These are phyloP conservation scores for Selene dorsalis DNA, from an alignment of 2,797 vertebrate genomes.

Conservation along the genomic window DNA sequence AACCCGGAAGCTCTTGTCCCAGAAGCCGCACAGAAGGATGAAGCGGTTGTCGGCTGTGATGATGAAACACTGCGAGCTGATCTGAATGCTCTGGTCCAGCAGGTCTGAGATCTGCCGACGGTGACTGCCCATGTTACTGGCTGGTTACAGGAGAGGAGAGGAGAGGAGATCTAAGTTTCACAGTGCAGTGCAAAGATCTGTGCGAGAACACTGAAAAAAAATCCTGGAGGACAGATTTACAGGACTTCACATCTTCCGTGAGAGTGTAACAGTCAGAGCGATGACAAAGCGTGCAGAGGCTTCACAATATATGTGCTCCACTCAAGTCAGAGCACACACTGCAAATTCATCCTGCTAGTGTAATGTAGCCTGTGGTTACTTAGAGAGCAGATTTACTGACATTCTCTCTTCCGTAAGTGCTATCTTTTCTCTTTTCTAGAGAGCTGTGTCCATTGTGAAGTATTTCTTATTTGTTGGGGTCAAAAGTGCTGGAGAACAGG, in stretches of 20 bases:
- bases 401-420: conserved; percentile 44
- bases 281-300: conserved; percentile 27
- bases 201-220: conserved; percentile 70
- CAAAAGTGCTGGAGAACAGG: conserved; percentile 59
- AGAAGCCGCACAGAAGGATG: conserved; percentile 97
- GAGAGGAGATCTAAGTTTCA: conserved; percentile 27
- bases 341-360: conserved; percentile 53
- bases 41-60: conserved; percentile 96
- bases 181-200: conserved; percentile 56
- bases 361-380: conserved; percentile 29
- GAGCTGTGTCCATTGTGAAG: conserved; percentile 40
- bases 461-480: conserved; percentile 56
- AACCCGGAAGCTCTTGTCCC: conserved; percentile 98
- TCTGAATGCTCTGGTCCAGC: conserved; percentile 96
- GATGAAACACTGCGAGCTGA: conserved; percentile 95
- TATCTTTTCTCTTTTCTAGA: conserved; percentile 39
- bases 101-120: conserved; percentile 96
- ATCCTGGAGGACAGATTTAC: conserved; percentile 65
- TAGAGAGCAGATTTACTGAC: conserved; percentile 56
- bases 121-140: conserved; percentile 90
- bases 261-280: conserved; percentile 60
- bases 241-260: conserved; percentile 61
- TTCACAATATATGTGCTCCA: conserved; percentile 53
- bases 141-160: conserved; percentile 69
- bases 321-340: conserved; percentile 31